Percentiles rank a stretch among this genome's conserved stretches.
Conservation (phyloP, 2,113 vertebrate genomes). For the Hydropotes inermis region DNA sequence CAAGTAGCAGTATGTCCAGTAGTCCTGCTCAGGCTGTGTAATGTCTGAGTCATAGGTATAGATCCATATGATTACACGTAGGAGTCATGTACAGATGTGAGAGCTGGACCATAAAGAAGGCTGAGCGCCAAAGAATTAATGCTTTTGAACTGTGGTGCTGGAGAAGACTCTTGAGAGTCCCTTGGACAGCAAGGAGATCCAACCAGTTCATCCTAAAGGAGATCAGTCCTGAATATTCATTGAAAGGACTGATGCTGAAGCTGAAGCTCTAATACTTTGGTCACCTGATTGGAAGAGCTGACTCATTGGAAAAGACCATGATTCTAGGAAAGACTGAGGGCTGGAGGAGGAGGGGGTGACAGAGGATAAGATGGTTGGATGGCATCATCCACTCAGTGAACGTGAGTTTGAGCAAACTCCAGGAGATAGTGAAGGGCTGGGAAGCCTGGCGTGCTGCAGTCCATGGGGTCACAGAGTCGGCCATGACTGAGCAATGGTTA, state of each 20-base stretch:
- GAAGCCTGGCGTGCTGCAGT: background rate
- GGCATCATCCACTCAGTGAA: background rate
- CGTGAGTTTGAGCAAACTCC: background rate
- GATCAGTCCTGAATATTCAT: background rate
- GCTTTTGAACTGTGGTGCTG: background rate
- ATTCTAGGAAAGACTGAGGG: background rate
- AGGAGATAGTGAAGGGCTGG: background rate
- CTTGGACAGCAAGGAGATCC: background rate
- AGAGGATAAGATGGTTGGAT: background rate
- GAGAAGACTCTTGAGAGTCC: background rate
- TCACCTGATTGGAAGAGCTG: background rate
- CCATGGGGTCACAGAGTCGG: background rate
- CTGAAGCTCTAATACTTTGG: background rate
- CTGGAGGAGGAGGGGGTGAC: background rate
- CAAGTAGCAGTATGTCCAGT: fast-evolving
- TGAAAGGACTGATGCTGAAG: background rate
- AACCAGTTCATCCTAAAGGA: background rate
- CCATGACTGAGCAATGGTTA: background rate
- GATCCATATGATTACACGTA: fast-evolving
- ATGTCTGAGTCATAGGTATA: fast-evolving
- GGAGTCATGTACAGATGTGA: background rate
- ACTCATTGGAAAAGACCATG: background rate
- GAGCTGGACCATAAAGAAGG: background rate
- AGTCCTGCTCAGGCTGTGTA: no score
- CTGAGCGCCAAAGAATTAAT: background rate